Percentiles rank a stretch among this genome's conserved stretches.
These are phyloP conservation scores for Linyphia triangularis DNA, from an alignment of 2,888 invertebrate species.

Conservation along the genomic window DNA sequence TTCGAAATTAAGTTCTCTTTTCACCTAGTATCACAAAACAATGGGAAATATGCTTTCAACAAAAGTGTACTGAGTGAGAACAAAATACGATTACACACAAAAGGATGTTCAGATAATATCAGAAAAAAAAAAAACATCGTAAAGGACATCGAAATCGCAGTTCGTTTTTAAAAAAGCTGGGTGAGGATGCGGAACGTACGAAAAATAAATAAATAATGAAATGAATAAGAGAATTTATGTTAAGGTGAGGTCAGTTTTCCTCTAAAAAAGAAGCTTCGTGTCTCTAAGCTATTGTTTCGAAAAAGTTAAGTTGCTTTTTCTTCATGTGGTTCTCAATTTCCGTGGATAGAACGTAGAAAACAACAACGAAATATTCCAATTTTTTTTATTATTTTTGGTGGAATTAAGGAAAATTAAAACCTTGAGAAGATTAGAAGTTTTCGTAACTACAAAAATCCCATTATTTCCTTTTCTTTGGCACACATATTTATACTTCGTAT, in stretches of 20 bases:
- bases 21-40: neutral
- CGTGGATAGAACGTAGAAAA: neutral
- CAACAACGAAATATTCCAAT: too few species aligned
- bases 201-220: neutral
- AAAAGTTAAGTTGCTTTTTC: neutral
- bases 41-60: neutral
- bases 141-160: conserved; percentile 3
- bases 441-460: too few species aligned
- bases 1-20: too few species aligned
- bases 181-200: conserved; percentile 5
- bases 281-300: neutral
- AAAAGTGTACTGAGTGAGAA: neutral
- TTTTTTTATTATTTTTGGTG: too few species aligned
- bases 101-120: neutral
- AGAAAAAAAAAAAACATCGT: neutral
- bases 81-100: neutral
- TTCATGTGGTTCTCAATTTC: neutral
- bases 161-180: neutral
- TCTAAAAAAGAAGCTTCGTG: neutral
- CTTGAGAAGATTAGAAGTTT: too few species aligned
- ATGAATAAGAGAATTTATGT: neutral
- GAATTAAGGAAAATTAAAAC: too few species aligned
- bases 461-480: too few species aligned
- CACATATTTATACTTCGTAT: too few species aligned
- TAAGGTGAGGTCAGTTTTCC: neutral